A percentile compares a stretch with the other conserved stretches of the same genome.
Evolutionary conservation across 2,797 vertebrate species (phyloP).

Genomic region (Crossoptilon crossoptilon): DNA sequence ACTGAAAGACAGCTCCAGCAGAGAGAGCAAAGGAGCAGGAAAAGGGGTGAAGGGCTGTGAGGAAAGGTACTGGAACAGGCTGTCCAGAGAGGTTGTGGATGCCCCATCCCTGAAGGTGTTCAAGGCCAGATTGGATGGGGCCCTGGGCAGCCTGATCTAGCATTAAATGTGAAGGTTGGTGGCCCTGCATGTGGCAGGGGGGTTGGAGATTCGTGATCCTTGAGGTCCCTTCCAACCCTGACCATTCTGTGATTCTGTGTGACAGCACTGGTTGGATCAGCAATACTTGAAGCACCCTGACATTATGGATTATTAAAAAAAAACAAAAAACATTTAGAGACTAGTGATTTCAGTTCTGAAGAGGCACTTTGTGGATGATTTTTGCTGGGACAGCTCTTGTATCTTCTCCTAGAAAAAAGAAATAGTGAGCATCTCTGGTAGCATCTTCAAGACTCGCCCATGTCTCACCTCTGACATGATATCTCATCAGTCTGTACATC

Average conservation of each 20-base stretch:
- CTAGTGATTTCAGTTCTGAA: not conserved
- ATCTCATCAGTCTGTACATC: not conserved
- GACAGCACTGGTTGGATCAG: not conserved
- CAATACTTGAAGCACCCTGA: not conserved
- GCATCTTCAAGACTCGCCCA: not conserved
- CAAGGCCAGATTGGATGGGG: no score
- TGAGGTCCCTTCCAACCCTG: no score
- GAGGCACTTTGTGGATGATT: not conserved
- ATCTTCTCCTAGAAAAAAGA: not conserved
- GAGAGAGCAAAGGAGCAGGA: not conserved
- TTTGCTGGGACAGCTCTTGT: not conserved
- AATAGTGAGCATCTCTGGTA: not conserved
- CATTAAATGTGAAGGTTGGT: no score
- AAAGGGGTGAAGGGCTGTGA: rapidly evolving
- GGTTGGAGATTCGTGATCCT: no score
- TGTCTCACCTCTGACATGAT: rapidly evolving
- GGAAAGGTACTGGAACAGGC: not conserved
- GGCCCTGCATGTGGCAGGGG: no score
- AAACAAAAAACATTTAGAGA: not conserved
- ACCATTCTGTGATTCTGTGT: no score
- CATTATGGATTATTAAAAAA: not conserved
- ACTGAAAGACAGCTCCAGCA: rapidly evolving
- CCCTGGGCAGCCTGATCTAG: no score
- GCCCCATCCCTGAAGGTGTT: no score
- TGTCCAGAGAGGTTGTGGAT: no score